A percentile compares a stretch with the other conserved stretches of the same genome.
phyloP scores from a whole-genome alignment of 64 coral and sea anemone species.

The Dendronephthya gigantea region DNA sequence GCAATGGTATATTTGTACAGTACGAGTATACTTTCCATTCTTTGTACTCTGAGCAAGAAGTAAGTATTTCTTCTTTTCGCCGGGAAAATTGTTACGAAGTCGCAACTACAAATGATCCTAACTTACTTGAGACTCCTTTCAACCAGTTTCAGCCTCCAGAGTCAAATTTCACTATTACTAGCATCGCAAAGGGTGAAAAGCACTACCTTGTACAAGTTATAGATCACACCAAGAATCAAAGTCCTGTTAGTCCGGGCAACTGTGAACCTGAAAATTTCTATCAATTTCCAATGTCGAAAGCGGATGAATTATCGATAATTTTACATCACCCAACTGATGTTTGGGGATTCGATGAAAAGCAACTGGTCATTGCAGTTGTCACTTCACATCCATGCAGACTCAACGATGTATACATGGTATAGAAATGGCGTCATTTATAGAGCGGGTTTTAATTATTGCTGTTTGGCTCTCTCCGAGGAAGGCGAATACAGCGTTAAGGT shows the following conservation, averaged over 20 bases:
- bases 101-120: not conserved
- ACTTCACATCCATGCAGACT: not conserved
- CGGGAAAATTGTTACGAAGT: slow-evolving; percentile 12
- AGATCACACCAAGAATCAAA: not conserved
- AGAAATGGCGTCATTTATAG: slow-evolving; percentile 8
- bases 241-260: not conserved
- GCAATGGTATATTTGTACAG: not conserved
- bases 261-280: not conserved
- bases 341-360: slow-evolving; percentile 26
- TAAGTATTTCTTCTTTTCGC: slow-evolving; percentile 7
- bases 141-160: slow-evolving; percentile 30
- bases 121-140: slow-evolving; percentile 3
- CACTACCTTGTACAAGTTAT: slow-evolving; percentile 8
- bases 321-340: slow-evolving; percentile 22
- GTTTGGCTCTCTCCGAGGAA: slow-evolving; percentile 25
- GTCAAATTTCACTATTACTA: slow-evolving; percentile 22
- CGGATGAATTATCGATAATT: not conserved
- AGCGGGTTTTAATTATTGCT: slow-evolving; percentile 27
- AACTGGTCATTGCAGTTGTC: slow-evolving; percentile 11
- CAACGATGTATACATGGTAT: slow-evolving; percentile 10
- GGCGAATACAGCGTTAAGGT: slow-evolving; percentile 24
- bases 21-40: not conserved
- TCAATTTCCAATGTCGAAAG: not conserved
- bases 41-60: slow-evolving; percentile 4
- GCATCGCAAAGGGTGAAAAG: slow-evolving; percentile 22